Conservation (phyloP, 2,888 invertebrate genomes). For the Spilarctia lutea region DNA sequence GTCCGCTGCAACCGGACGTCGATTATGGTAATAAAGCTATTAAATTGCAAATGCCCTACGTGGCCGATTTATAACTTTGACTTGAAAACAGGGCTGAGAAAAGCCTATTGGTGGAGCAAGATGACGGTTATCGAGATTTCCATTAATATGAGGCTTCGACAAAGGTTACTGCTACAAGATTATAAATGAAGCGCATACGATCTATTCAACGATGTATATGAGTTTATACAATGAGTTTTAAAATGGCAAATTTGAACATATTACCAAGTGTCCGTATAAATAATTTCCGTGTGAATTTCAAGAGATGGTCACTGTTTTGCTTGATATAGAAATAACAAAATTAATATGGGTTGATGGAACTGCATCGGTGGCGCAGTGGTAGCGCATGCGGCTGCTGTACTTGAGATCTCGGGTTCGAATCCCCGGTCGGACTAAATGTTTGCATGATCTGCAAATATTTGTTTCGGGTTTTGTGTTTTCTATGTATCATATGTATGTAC, state of each 20-base stretch:
- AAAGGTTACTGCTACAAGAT: neutral
- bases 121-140: slow-evolving; percentile 14
- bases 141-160: slow-evolving; percentile 6
- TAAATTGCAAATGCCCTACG: slow-evolving; percentile 77
- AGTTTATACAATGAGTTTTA: neutral
- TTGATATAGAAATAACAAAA: neutral
- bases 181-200: neutral
- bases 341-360: too few relatives aligned
- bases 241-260: neutral
- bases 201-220: neutral
- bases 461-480: too few relatives aligned
- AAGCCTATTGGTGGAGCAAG: slow-evolving; percentile 12
- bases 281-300: neutral
- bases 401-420: too few relatives aligned
- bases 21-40: slow-evolving; percentile 78
- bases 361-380: too few relatives aligned
- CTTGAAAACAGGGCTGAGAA: slow-evolving; percentile 24
- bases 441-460: too few relatives aligned
- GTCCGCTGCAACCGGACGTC: slow-evolving; percentile 58
- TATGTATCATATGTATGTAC: too few relatives aligned
- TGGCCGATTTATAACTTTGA: slow-evolving; percentile 60
- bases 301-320: neutral
- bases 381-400: too few relatives aligned
- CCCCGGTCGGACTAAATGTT: too few relatives aligned
- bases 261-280: neutral